Evolutionary conservation across 2,797 vertebrate species (phyloP), one percentile per base, ranked within the genome.

Genomic region (Pipistrellus nathusii): DNA sequence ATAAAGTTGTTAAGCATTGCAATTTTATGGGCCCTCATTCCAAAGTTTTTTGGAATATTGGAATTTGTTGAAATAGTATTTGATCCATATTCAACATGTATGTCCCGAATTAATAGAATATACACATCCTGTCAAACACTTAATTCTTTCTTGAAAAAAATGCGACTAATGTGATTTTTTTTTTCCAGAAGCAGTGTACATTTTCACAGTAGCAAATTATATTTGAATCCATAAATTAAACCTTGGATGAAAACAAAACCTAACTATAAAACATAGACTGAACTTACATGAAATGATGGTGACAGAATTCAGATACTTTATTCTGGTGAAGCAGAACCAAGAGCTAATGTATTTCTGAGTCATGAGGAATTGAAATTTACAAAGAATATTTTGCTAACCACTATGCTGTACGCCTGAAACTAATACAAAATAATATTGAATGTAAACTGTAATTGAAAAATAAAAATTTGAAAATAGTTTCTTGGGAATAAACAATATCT

Each of bases 331-430:
- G 15, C 35, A 76, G 48, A 87, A 86, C 48, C 66, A 94, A 96
- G 71, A 90, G 82, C 17, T 64, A 91, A 77, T 95, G 8, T 89
- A 23, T 88, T 96, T 69, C 21, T 85, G 13, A 72, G 41, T 88
- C 88, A 85, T 88, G 71, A 90, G 41, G n/a, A 77, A 66, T 83
- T 96, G 64, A 92, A 71, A 84, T 75, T 95, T 95, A 66, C 73
- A 88, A 94, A 77, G 72, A 94, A 59, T 83, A 93, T 81, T 86
- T 25, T 78, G 51, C 75, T 77, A 55, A 77, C 20, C n/a, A 55
- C 18, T 55, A 25, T 77, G 75, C 21, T 53, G 3, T 53, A 77
- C 7, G 13, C 21, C 48, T 78, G 75, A 78, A 78, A 55, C 32
- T 78, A 78, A 78, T 78, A 38, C n/a, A 35, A 23, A 78, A 35